A percentile compares a stretch with the other conserved stretches of the same genome.
Evolutionary conservation across 2,797 vertebrate species (phyloP).

Genomic region (Syndactyla subalaris): DNA sequence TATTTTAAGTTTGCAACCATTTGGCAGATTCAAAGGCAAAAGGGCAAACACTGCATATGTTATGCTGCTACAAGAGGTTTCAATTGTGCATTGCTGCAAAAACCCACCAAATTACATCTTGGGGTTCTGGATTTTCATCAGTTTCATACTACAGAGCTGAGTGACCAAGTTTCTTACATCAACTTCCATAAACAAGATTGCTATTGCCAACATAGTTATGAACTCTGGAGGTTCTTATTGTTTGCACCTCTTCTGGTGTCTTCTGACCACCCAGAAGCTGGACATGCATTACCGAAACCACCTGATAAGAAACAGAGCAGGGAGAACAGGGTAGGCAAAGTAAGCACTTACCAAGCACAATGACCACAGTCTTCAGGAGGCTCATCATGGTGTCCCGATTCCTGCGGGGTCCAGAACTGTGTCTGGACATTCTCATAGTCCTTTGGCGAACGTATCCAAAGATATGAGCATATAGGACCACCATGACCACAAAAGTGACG

Average conservation of each 20-base stretch:
- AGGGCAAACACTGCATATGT: neutral
- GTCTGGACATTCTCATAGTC: constrained; percentile 99
- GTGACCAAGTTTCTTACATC: neutral
- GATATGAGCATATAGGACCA: constrained; percentile 97
- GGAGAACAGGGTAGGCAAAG: neutral
- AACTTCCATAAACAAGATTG: neutral
- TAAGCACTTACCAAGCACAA: constrained; percentile 90
- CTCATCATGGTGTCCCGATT: constrained; percentile 99
- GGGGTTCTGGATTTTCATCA: neutral
- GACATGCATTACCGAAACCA: neutral
- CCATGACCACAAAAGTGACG: constrained; percentile 98
- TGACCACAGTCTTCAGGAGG: constrained; percentile 96
- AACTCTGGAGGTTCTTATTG: neutral
- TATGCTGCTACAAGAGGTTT: neutral
- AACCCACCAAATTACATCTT: rapidly evolving
- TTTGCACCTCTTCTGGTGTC: neutral
- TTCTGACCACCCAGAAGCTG: neutral
- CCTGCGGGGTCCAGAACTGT: constrained; percentile 93
- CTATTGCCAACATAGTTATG: neutral
- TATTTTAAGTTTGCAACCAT: neutral
- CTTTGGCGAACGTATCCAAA: constrained; percentile 98
- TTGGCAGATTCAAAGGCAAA: neutral
- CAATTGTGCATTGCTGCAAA: neutral
- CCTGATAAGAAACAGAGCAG: neutral
- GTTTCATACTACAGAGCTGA: neutral